A percentile compares a stretch with the other conserved stretches of the same genome.
Conservation (phyloP, 2,888 invertebrate genomes). For the Papilio gigon region DNA sequence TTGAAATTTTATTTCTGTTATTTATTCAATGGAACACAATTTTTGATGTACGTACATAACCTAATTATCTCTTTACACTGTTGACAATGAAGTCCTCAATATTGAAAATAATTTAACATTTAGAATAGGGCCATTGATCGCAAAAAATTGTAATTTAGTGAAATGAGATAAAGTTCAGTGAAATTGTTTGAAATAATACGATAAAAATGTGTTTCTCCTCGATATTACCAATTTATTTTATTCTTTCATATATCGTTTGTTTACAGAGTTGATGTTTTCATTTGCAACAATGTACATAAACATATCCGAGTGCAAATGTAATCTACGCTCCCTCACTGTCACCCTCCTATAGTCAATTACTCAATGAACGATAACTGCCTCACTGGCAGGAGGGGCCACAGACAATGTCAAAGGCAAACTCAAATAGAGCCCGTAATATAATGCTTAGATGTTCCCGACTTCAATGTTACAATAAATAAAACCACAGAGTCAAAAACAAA, state of each 20-base stretch:
- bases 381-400: constrained; percentile 30
- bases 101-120: too few relatives aligned
- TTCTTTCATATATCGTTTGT: not conserved
- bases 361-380: constrained; percentile 37
- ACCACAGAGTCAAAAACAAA: not conserved
- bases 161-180: too few relatives aligned
- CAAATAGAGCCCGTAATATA: constrained; percentile 4
- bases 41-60: too few relatives aligned
- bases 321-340: constrained; percentile 31
- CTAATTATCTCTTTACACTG: too few relatives aligned
- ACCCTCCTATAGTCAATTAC: constrained; percentile 34
- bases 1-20: too few relatives aligned
- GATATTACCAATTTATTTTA: too few relatives aligned
- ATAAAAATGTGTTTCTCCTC: too few relatives aligned
- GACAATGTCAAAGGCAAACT: constrained; percentile 39
- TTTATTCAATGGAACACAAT: too few relatives aligned
- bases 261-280: not conserved
- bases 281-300: not conserved
- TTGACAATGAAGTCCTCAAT: too few relatives aligned
- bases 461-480: not conserved
- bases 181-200: too few relatives aligned
- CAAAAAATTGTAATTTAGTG: too few relatives aligned
- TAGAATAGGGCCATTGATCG: too few relatives aligned
- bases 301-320: constrained; percentile 16
- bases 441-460: not conserved